phyloP scores from a whole-genome alignment of 1,140 invertebrate genomes.

The Oryctes rhinoceros region DNA sequence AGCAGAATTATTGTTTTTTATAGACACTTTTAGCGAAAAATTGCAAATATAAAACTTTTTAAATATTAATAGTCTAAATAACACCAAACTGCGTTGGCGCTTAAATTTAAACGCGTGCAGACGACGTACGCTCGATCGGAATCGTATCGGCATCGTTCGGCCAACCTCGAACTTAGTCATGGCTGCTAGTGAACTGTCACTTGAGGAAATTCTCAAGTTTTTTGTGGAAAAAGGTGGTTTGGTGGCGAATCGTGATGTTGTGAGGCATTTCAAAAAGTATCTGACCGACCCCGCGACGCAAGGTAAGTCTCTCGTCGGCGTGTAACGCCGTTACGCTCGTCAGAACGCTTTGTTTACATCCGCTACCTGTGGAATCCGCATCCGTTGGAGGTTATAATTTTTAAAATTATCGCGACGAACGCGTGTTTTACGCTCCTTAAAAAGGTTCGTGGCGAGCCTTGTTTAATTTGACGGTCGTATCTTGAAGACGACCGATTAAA shows the following conservation, averaged over 20 bases:
- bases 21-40: too few species aligned
- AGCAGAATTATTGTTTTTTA: too few species aligned
- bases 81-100: neutral
- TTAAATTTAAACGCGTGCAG: neutral
- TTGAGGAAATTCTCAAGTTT: constrained; percentile 84
- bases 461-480: neutral
- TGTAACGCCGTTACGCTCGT: constrained; percentile 14
- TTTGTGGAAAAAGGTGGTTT: constrained; percentile 83
- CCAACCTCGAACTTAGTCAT: constrained; percentile 61
- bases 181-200: constrained; percentile 77
- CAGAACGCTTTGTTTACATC: constrained; percentile 53
- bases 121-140: too few species aligned
- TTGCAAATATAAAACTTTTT: too few species aligned
- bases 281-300: constrained; percentile 79
- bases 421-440: constrained; percentile 9
- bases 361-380: constrained; percentile 43
- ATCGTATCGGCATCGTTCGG: neutral
- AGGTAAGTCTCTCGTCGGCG: constrained; percentile 66
- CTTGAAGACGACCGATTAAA: too few species aligned
- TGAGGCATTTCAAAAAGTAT: constrained; percentile 87
- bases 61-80: neutral
- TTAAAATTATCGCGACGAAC: constrained; percentile 13
- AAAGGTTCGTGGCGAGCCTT: neutral
- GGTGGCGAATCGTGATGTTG: constrained; percentile 86
- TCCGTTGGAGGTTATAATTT: constrained; percentile 35